phyloP scores from a whole-genome alignment of 2,113 vertebrate species.

The Platanista minor region DNA sequence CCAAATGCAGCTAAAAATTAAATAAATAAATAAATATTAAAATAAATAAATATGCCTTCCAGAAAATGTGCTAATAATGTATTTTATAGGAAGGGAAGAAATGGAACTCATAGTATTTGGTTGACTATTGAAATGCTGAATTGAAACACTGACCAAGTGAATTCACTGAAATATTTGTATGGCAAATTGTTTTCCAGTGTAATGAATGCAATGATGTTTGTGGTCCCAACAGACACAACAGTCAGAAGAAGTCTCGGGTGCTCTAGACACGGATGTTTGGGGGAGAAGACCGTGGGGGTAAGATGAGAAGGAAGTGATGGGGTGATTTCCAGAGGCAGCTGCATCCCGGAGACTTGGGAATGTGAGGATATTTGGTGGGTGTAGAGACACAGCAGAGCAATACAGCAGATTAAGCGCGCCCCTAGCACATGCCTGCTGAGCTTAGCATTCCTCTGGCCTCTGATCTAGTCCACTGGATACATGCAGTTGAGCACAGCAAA shows the following conservation, averaged over 20 bases:
- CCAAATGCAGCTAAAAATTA: no score
- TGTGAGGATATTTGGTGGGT: slow-evolving; percentile 42
- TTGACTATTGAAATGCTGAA: neutral
- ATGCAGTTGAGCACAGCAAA: slow-evolving; percentile 24
- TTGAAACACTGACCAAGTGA: neutral
- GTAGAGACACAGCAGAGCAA: slow-evolving; percentile 59
- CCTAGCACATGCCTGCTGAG: neutral
- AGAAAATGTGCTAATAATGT: neutral
- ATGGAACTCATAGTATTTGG: neutral
- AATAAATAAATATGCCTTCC: no score
- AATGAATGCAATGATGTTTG: slow-evolving; percentile 47
- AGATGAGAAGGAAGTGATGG: slow-evolving; percentile 22
- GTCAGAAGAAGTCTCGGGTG: slow-evolving; percentile 20
- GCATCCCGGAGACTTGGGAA: slow-evolving; percentile 45
- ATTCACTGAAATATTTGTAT: slow-evolving; percentile 28
- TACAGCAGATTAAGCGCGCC: slow-evolving; percentile 20
- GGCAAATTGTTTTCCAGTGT: slow-evolving; percentile 34
- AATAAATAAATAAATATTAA: no score
- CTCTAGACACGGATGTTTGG: slow-evolving; percentile 49
- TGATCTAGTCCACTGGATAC: neutral
- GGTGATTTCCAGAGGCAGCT: slow-evolving; percentile 71
- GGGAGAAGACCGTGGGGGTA: slow-evolving; percentile 25
- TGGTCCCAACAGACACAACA: slow-evolving; percentile 52
- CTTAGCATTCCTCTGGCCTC: slow-evolving; percentile 49
- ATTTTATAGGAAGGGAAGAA: neutral